Conservation (phyloP, 2,888 invertebrate species). For the Erebia aethiops region DNA sequence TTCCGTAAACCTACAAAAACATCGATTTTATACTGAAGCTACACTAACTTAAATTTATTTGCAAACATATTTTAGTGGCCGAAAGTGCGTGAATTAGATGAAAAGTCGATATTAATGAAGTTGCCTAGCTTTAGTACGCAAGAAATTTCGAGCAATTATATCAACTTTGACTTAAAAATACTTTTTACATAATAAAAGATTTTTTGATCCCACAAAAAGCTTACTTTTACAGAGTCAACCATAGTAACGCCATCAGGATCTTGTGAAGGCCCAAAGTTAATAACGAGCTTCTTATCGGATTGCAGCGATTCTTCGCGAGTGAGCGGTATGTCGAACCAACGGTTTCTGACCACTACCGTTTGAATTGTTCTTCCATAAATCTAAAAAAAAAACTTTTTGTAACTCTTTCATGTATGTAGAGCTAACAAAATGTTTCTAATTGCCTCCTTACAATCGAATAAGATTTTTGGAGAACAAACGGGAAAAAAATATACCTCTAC, state of each 20-base stretch:
- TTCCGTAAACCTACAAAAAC: slow-evolving; percentile 88
- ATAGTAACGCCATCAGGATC: slow-evolving; percentile 95
- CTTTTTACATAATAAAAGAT: too few species aligned
- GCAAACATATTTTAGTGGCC: too few species aligned
- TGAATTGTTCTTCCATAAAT: slow-evolving; percentile 89
- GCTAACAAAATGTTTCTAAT: too few species aligned
- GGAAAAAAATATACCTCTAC: slow-evolving; percentile 81
- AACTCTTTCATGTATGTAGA: too few species aligned
- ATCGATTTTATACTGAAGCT: neutral
- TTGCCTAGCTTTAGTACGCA: too few species aligned
- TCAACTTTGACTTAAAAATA: too few species aligned
- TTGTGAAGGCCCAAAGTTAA: slow-evolving; percentile 92
- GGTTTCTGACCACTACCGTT: slow-evolving; percentile 87
- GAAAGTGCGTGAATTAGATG: too few species aligned
- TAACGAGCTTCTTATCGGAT: slow-evolving; percentile 94
- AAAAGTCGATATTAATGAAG: too few species aligned
- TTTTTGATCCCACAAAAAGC: neutral
- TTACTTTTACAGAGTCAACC: slow-evolving; percentile 95
- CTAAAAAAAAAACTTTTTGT: slow-evolving; percentile 51
- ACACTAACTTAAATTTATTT: neutral
- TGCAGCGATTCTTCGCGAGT: slow-evolving; percentile 96
- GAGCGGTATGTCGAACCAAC: slow-evolving; percentile 98
- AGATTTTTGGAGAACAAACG: neutral
- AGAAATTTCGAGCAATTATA: too few species aligned
- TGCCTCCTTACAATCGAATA: too few species aligned